Conservation (phyloP, 37 sponge, comb jelly and placozoan genomes). For the Aphrocallistes beatrix region DNA sequence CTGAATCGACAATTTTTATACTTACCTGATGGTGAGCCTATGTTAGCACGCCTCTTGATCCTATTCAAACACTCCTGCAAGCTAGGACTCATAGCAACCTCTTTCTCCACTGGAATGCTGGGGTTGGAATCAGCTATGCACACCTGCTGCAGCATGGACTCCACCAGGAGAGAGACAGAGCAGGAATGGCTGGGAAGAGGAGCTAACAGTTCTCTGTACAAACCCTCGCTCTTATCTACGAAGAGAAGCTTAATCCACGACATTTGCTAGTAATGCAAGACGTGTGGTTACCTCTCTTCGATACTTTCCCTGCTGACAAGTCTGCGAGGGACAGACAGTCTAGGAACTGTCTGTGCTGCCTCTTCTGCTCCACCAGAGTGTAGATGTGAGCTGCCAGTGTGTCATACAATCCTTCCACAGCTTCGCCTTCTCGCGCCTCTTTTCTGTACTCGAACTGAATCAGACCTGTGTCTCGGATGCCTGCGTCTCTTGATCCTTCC, state of each 20-base stretch:
- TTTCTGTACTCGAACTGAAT: neutral
- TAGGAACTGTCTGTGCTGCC: conserved; percentile 8
- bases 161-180: neutral
- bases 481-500: neutral
- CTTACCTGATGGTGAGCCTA: neutral
- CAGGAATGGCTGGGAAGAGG: neutral
- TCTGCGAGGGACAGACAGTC: neutral
- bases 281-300: neutral
- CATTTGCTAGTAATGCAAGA: neutral
- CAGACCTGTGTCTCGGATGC: neutral
- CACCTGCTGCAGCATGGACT: conserved; percentile 1
- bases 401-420: neutral
- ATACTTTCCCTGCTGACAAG: neutral
- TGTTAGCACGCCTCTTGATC: neutral
- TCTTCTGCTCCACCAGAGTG: neutral
- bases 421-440: neutral
- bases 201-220: neutral
- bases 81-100: neutral
- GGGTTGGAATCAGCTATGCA: neutral
- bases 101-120: neutral
- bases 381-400: neutral
- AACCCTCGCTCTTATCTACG: neutral
- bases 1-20: too few relatives aligned
- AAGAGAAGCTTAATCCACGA: neutral
- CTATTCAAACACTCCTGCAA: conserved; percentile 12